Evolutionary conservation across 2,797 vertebrate genomes (phyloP), one percentile per base, ranked within the genome.

Genomic region (Argyrosomus regius): DNA sequence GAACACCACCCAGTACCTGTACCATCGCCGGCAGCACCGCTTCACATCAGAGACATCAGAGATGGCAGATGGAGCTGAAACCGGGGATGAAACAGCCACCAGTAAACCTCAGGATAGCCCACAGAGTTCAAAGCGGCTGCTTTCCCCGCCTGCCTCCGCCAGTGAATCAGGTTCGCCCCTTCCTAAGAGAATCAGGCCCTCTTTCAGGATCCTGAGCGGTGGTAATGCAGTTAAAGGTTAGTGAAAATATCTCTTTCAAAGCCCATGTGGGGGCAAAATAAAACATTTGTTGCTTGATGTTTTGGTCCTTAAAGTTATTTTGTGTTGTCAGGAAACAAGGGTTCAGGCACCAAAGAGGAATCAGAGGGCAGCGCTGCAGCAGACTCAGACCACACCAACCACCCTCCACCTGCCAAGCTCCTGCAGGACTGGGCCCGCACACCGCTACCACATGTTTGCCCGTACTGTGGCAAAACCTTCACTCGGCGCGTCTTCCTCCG

Each of bases 1-100:
- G 92, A 99, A 96, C 91, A 98, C 97, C 83, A 99, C 98, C 39
- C 96, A 96, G 80, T 99, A 96, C 90, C 92, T 99, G 8, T 99
- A 99, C 86, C 97, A 99, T 76, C 95, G 96, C 4, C 94, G 96
- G 54, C 92, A 94, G 52, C 97, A 98, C 81, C 78, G 87, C 39
- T 53, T 75, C 68, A 66, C 75, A 6, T 5, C 72, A 4, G 52
- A 2, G 18, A 49, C 18, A 39, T 39, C 35, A 1, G 85, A 84
- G 60, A 58, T 49, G 20, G 60, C 2, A 0, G 84, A 82, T 5
- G 89, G 11, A 22, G 54, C 28, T 17, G 88, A 84, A 69, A 49
- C 45, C 10, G 58, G 52, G 0, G 79, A 78, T 6, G 91, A 84
- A 72, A 48, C 49, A 0, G 39, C 53, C 13, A 6, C 22, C 17